Percentiles rank a stretch among this genome's conserved stretches.
phyloP scores from a whole-genome alignment of 2,797 vertebrate species.

The Uromys caudimaculatus region DNA sequence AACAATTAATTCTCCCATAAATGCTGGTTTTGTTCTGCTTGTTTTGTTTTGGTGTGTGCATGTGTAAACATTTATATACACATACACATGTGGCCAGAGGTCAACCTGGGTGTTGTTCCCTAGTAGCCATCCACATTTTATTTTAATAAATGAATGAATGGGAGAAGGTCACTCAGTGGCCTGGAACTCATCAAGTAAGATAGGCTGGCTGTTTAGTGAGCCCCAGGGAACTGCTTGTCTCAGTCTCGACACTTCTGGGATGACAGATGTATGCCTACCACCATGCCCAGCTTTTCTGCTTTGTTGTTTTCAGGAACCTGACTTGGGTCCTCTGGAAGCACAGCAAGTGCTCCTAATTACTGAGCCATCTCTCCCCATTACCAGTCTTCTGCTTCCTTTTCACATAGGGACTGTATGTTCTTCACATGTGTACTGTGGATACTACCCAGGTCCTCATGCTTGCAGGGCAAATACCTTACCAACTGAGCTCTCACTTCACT shows the following conservation, averaged over 20 bases:
- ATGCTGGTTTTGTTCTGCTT: neutral
- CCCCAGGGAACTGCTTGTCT: neutral
- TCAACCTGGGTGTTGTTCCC: neutral
- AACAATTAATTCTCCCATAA: slow-evolving; percentile 29
- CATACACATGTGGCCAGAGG: neutral
- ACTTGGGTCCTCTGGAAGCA: neutral
- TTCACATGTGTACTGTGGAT: neutral
- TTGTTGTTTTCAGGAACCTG: neutral
- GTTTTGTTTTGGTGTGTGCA: neutral
- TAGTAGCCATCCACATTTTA: neutral
- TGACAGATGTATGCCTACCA: neutral
- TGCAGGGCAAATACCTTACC: neutral
- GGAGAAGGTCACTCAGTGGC: too few species aligned
- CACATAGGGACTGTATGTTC: neutral
- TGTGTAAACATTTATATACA: neutral
- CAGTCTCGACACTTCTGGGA: neutral
- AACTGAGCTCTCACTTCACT: neutral
- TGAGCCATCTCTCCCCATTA: neutral
- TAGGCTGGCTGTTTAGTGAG: neutral
- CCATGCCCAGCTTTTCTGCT: neutral
- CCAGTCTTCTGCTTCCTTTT: neutral
- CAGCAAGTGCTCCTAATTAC: neutral
- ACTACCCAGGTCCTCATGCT: neutral
- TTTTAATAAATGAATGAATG: too few species aligned
- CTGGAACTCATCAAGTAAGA: neutral